Evolutionary conservation across 2,113 vertebrate genomes (phyloP), one percentile per base, ranked within the genome.

Genomic region (Oreocharis arfaki): DNA sequence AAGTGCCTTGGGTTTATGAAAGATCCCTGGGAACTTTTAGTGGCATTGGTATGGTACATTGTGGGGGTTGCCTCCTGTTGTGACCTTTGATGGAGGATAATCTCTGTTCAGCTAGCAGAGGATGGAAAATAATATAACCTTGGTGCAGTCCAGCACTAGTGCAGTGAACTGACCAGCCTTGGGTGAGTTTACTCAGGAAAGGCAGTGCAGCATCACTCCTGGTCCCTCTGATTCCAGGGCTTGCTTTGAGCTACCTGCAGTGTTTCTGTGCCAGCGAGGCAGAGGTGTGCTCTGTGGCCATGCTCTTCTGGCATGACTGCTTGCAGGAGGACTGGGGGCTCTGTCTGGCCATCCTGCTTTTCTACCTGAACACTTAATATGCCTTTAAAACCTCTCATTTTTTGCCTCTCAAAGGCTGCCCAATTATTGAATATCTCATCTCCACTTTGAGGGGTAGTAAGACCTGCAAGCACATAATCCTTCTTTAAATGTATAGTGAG

Each of bases 11-110:
- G 23, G 13, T n/a, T 63, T 69, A 10, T 52, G 26, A 68, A 68
- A 37, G 44, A 39, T 19, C 12, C 10, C 10, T 35, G 28, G 12
- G 39, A 75, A 42, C 19, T 71, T 93, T 46, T 42, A 75, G 15
- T 46, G 37, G 9, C 11, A 8, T 52, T 60, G 44, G 3, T 35
- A 24, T 0, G 0, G 49, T 50, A 41, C 2, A 5, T 17, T 4
- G 21, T 7, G 20, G 24, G 46, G 17, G 15, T 37, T 87, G 13
- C 13, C 39, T 91, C 39, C 26, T 57, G 3, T 20, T 70, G 47
- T 4, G 6, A 37, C 5, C 8, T 74, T 50, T 57, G 37, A 37
- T 70, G 28, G 32, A 81, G 23, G 6, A 13, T 44, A 37, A 49
- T 32, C 10, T 52, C 46, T 67, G 4, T 18, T 17, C 9, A 35